A percentile compares a stretch with the other conserved stretches of the same genome.
These are phyloP conservation scores for Mustelus asterias DNA, from an alignment of 2,113 vertebrate species.

Conservation along the genomic window DNA sequence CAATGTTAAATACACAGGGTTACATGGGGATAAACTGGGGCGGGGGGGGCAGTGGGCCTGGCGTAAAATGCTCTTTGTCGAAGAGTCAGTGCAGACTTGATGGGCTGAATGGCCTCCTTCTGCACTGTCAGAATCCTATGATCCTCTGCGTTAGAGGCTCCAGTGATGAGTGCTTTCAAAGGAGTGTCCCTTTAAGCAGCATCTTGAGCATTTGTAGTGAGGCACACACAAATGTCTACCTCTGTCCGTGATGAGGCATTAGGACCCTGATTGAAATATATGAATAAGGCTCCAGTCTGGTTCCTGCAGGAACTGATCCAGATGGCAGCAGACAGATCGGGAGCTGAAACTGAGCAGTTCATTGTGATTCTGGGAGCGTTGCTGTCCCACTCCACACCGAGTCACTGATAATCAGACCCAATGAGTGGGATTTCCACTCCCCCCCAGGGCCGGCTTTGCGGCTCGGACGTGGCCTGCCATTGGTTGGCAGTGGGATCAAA, in stretches of 20 bases:
- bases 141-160: not conserved
- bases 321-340: not conserved
- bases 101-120: not conserved
- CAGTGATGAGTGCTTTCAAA: not conserved
- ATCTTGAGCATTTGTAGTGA: not conserved
- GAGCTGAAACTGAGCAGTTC: not conserved
- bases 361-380: not conserved
- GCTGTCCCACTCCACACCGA: not conserved
- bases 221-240: not conserved
- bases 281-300: not conserved
- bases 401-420: not conserved
- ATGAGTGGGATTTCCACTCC: too few relatives aligned
- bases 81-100: too few relatives aligned
- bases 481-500: too few relatives aligned
- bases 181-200: not conserved
- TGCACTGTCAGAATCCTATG: too few relatives aligned
- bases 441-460: too few relatives aligned
- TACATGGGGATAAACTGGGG: too few relatives aligned
- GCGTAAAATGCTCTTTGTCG: too few relatives aligned
- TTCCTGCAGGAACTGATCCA: not conserved
- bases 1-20: too few relatives aligned
- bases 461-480: too few relatives aligned
- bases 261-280: not conserved
- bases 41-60: too few relatives aligned
- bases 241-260: not conserved